Evolutionary conservation across 2,888 invertebrate genomes (phyloP).

Genomic region (Ethmia dodecea): DNA sequence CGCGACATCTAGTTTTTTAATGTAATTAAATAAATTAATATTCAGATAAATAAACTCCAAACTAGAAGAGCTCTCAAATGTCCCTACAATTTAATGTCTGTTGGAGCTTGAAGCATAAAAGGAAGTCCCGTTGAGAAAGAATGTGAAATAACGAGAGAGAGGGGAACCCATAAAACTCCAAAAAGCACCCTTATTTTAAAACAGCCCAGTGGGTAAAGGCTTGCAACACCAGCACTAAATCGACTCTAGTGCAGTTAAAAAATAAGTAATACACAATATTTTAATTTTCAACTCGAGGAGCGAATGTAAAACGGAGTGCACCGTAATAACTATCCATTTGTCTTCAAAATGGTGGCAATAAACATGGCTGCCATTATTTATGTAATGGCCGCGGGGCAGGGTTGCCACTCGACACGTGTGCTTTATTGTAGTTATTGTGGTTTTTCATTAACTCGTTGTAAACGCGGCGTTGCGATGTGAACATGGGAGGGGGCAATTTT

Average conservation of each 20-base stretch:
- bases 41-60: too few species aligned
- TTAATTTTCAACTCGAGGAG: slow-evolving; percentile 68
- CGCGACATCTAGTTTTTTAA: too few species aligned
- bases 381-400: slow-evolving; percentile 70
- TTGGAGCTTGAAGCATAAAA: too few species aligned
- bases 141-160: slow-evolving; percentile 33
- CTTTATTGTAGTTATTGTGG: slow-evolving; percentile 66
- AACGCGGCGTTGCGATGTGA: slow-evolving; percentile 35
- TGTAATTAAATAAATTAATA: too few species aligned
- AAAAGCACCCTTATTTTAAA: slow-evolving; percentile 13
- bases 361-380: slow-evolving; percentile 74
- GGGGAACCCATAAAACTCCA: slow-evolving; percentile 30
- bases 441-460: slow-evolving; percentile 63
- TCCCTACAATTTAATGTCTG: too few species aligned
- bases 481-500: too few species aligned
- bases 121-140: slow-evolving; percentile 22
- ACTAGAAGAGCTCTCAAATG: too few species aligned
- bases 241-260: slow-evolving; percentile 68
- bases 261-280: slow-evolving; percentile 74
- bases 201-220: neutral
- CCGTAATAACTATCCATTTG: slow-evolving; percentile 77
- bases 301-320: slow-evolving; percentile 70
- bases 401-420: slow-evolving; percentile 67
- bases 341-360: slow-evolving; percentile 77
- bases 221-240: slow-evolving; percentile 29